phyloP scores from a whole-genome alignment of 1,140 invertebrate species.

The Limonius californicus region DNA sequence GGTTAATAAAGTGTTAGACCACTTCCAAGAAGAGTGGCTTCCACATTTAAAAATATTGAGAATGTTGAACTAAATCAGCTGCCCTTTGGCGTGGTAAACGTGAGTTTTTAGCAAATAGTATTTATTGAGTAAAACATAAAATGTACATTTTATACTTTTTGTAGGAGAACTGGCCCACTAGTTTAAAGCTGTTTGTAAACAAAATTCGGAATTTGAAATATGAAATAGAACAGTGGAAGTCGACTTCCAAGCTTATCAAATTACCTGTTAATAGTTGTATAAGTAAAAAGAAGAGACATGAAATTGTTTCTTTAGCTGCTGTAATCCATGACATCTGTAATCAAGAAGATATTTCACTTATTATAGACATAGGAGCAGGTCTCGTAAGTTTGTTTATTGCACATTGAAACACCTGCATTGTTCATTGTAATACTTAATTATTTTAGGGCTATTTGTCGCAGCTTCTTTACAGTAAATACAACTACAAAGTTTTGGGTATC shows the following conservation, averaged over 20 bases:
- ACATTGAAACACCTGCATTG: too few relatives aligned
- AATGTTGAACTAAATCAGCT: conserved; percentile 51
- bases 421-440: conserved; percentile 11
- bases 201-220: conserved; percentile 24
- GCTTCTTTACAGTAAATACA: conserved; percentile 59
- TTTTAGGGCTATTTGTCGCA: conserved; percentile 73
- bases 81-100: conserved; percentile 26
- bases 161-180: conserved; percentile 45
- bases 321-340: conserved; percentile 56
- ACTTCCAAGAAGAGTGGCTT: conserved; percentile 55
- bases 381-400: conserved; percentile 56
- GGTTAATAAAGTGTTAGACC: conserved; percentile 50
- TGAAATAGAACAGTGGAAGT: neutral
- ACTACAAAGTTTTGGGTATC: conserved; percentile 67
- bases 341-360: conserved; percentile 50
- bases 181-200: conserved; percentile 48
- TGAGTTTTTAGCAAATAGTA: too few relatives aligned
- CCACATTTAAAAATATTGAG: conserved; percentile 46
- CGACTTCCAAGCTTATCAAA: neutral
- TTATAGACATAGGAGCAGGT: conserved; percentile 80
- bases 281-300: conserved; percentile 63
- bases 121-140: conserved; percentile 18
- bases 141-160: conserved; percentile 29
- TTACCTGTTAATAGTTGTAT: neutral
- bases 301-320: conserved; percentile 59